Conservation (phyloP, 2,888 invertebrate species). For the Mallateleia sp. region DNA sequence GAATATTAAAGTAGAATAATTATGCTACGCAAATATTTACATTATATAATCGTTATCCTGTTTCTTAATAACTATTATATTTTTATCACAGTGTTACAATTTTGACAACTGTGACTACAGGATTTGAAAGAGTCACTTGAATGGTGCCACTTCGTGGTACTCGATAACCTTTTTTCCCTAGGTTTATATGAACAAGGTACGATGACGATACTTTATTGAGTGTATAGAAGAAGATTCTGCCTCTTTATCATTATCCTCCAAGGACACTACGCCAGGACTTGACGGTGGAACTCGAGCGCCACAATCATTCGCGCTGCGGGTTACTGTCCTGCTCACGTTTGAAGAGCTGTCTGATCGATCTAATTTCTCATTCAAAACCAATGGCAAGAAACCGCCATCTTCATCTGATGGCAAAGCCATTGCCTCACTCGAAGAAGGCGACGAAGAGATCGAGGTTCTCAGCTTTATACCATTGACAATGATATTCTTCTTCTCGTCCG, state of each 20-base stretch:
- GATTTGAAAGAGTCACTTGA: slow-evolving; percentile 99
- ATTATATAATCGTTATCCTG: slow-evolving; percentile 53
- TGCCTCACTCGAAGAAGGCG: slow-evolving; percentile 51
- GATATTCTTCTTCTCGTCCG: slow-evolving; percentile 51
- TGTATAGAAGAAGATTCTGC: too few relatives aligned
- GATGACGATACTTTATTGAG: too few relatives aligned
- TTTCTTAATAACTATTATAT: slow-evolving; percentile 84
- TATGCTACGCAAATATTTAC: slow-evolving; percentile 81
- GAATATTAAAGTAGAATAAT: slow-evolving; percentile 87
- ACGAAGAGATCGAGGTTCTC: slow-evolving; percentile 59
- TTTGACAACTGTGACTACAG: slow-evolving; percentile 98
- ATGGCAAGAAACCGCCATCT: slow-evolving; percentile 84
- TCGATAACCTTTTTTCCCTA: slow-evolving; percentile 97
- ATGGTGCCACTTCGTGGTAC: slow-evolving; percentile 98
- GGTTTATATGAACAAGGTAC: slow-evolving; percentile 97
- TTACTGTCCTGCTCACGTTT: too few relatives aligned
- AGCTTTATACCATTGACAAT: slow-evolving; percentile 78
- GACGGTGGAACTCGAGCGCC: too few relatives aligned
- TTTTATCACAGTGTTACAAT: slow-evolving; percentile 91
- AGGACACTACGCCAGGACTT: too few relatives aligned
- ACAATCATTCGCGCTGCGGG: too few relatives aligned
- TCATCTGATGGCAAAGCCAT: slow-evolving; percentile 70
- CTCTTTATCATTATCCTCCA: too few relatives aligned
- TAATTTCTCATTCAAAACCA: slow-evolving; percentile 86
- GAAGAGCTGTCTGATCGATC: too few relatives aligned